phyloP scores from a whole-genome alignment of 2,113 vertebrate genomes.

The Glaucomys volans region DNA sequence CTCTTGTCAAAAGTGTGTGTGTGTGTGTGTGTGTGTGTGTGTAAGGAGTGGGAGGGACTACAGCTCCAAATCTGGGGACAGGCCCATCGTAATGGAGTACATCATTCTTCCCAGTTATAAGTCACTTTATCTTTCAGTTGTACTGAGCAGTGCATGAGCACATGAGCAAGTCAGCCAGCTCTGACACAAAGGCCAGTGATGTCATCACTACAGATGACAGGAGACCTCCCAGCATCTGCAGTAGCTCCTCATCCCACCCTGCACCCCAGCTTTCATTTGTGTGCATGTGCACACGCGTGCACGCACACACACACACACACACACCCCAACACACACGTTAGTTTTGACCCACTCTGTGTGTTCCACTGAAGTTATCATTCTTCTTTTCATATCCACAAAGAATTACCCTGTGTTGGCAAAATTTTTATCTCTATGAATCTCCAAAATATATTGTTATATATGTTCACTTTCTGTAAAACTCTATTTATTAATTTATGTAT shows the following conservation, averaged over 20 bases:
- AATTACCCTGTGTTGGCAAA: neutral
- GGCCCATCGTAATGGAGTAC: neutral
- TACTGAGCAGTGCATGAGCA: neutral
- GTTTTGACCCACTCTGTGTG: neutral
- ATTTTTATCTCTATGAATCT: neutral
- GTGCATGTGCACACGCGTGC: neutral
- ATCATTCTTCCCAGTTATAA: neutral
- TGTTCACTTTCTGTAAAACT: slow-evolving; percentile 64
- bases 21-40: too few species aligned
- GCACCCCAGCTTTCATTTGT: neutral
- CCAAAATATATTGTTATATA: slow-evolving; percentile 59
- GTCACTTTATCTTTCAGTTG: neutral
- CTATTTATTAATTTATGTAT: slow-evolving; percentile 73
- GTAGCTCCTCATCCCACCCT: neutral
- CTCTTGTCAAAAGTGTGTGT: neutral
- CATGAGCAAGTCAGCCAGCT: neutral
- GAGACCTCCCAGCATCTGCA: neutral
- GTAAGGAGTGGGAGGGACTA: too few species aligned
- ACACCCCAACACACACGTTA: neutral
- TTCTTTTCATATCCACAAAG: neutral
- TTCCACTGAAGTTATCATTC: neutral
- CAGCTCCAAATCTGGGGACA: neutral
- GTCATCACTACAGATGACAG: neutral
- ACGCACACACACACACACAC: neutral
- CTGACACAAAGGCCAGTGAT: neutral